Conservation (phyloP, 1,140 invertebrate genomes). For the Solenopsis fugax region DNA sequence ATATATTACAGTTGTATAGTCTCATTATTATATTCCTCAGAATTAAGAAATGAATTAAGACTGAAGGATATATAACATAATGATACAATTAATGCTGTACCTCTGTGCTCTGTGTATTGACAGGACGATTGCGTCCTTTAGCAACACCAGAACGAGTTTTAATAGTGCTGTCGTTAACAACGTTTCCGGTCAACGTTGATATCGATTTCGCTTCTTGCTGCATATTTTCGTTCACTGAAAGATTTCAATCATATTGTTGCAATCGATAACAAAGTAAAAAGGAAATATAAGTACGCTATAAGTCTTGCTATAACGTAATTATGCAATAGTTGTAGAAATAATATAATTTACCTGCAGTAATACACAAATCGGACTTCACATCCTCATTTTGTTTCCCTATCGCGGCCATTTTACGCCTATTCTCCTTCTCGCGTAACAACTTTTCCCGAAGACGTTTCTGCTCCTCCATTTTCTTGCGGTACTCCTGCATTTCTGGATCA, state of each 20-base stretch:
- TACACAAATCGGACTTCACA: conserved; percentile 64
- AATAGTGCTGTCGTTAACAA: conserved; percentile 77
- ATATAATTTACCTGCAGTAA: conserved; percentile 72
- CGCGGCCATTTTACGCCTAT: conserved; percentile 88
- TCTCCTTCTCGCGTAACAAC: conserved; percentile 88
- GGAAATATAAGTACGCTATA: neutral
- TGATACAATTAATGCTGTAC: conserved; percentile 80
- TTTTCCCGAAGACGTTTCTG: conserved; percentile 89
- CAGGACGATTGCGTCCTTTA: conserved; percentile 76
- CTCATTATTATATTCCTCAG: neutral
- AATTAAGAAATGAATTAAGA: neutral
- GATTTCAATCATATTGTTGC: neutral
- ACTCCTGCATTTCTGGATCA: conserved; percentile 89
- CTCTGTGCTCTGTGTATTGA: conserved; percentile 81
- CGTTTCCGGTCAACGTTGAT: conserved; percentile 71
- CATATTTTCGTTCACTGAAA: conserved; percentile 68
- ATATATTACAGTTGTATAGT: neutral
- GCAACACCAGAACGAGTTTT: conserved; percentile 72
- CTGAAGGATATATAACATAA: conserved; percentile 39
- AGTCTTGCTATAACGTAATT: neutral
- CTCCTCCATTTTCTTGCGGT: conserved; percentile 89
- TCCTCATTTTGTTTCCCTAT: conserved; percentile 84
- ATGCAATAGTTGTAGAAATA: neutral
- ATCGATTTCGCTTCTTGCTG: conserved; percentile 74
- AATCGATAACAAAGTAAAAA: neutral